These are phyloP conservation scores for Cacatua alba DNA, from an alignment of 2,113 vertebrate genomes.

Conservation along the genomic window DNA sequence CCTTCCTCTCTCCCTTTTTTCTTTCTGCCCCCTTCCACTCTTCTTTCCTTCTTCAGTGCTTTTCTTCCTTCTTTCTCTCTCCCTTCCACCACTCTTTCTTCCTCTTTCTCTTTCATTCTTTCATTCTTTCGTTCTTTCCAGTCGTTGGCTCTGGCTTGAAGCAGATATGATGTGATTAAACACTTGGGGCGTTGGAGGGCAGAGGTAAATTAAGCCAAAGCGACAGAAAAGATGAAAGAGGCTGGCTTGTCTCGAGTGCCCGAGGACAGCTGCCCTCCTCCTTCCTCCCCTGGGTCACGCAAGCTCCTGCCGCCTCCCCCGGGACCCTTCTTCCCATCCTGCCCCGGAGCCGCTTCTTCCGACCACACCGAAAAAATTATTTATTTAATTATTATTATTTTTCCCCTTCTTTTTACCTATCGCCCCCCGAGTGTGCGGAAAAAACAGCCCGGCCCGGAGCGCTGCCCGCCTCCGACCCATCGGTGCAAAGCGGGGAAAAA, in stretches of 20 bases:
- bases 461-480: background rate
- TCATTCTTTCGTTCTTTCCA: slow-evolving; percentile 39
- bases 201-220: slow-evolving; percentile 63
- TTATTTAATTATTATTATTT: background rate
- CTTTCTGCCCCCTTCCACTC: too few species aligned
- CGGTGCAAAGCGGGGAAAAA: background rate
- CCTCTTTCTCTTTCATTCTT: background rate
- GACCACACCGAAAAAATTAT: background rate
- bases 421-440: fast-evolving
- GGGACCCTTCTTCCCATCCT: background rate
- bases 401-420: background rate
- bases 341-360: background rate
- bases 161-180: slow-evolving; percentile 63
- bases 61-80: background rate
- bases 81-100: background rate
- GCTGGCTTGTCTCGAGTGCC: background rate
- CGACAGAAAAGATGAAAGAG: slow-evolving; percentile 65
- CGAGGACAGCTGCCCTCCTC: slow-evolving; percentile 6
- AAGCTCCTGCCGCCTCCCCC: background rate
- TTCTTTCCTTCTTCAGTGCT: background rate
- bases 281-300: slow-evolving; percentile 5
- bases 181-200: slow-evolving; percentile 44
- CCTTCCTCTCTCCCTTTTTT: background rate
- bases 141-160: slow-evolving; percentile 33
- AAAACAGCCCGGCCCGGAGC: background rate